Conservation (phyloP, 1,140 invertebrate genomes). For the Saccostrea echinata region DNA sequence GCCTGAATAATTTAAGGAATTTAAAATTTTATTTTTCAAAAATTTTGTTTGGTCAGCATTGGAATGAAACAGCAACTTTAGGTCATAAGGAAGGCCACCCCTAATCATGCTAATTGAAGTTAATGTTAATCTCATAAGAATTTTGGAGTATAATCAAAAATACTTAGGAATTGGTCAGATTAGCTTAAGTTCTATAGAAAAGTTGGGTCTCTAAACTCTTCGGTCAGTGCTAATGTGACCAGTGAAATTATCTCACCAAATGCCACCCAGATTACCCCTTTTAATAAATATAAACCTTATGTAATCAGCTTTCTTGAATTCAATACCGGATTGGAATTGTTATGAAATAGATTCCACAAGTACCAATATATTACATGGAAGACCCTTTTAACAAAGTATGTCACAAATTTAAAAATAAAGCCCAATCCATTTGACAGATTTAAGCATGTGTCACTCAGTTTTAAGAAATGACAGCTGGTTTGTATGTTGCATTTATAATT, state of each 20-base stretch:
- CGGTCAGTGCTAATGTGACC: not conserved
- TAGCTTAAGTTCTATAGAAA: not conserved
- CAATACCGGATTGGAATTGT: conserved; percentile 4
- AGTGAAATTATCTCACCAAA: not conserved
- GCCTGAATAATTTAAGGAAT: no score
- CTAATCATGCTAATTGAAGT: not conserved
- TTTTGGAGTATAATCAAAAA: not conserved
- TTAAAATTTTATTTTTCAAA: no score
- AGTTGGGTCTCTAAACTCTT: not conserved
- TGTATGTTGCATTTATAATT: not conserved
- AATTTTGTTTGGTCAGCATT: not conserved
- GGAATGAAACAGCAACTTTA: not conserved
- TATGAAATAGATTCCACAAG: not conserved
- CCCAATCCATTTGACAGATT: not conserved
- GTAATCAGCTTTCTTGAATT: not conserved
- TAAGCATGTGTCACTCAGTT: not conserved
- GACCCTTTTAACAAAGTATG: not conserved
- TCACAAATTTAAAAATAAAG: conserved; percentile 14
- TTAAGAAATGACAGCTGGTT: conserved; percentile 17
- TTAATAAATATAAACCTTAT: not conserved
- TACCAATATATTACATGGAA: not conserved
- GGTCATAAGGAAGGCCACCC: not conserved
- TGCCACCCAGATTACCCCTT: not conserved
- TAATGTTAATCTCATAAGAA: not conserved
- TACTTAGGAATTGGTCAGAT: not conserved